Evolutionary conservation across 2,888 invertebrate species (phyloP).

Genomic region (Lordiphosa fenestrarum): DNA sequence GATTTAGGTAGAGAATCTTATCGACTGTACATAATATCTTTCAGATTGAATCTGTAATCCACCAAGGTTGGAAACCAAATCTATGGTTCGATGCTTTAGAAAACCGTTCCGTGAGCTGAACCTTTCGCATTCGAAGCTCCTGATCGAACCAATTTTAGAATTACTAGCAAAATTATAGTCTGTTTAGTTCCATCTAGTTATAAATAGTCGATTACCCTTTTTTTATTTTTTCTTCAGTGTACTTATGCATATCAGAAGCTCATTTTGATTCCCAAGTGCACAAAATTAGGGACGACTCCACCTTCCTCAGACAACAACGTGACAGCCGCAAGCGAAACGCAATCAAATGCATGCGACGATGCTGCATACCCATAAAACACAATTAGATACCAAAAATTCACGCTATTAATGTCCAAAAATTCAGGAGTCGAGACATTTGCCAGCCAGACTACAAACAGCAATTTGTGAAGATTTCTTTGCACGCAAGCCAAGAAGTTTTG

Average conservation of each 20-base stretch:
- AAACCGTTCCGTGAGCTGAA: too few species aligned
- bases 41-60: too few species aligned
- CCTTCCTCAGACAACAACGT: conserved; percentile 42
- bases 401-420: conserved; percentile 56
- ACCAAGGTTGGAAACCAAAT: too few species aligned
- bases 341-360: conserved; percentile 61
- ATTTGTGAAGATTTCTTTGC: conserved; percentile 24
- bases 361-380: conserved; percentile 25
- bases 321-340: conserved; percentile 54
- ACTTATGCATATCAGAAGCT: conserved; percentile 36
- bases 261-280: conserved; percentile 25
- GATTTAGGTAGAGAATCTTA: too few species aligned
- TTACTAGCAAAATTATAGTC: too few species aligned
- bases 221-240: background rate
- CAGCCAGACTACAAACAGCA: conserved; percentile 27
- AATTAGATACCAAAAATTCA: conserved; percentile 49
- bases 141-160: too few species aligned
- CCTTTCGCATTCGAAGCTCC: too few species aligned
- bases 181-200: too few species aligned
- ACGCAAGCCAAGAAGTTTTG: conserved; percentile 39
- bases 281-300: conserved; percentile 28
- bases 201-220: too few species aligned
- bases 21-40: too few species aligned
- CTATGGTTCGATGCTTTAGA: too few species aligned
- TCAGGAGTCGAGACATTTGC: conserved; percentile 19